Conservation (phyloP, 2,888 invertebrate species). For the Ellobium chinense region DNA sequence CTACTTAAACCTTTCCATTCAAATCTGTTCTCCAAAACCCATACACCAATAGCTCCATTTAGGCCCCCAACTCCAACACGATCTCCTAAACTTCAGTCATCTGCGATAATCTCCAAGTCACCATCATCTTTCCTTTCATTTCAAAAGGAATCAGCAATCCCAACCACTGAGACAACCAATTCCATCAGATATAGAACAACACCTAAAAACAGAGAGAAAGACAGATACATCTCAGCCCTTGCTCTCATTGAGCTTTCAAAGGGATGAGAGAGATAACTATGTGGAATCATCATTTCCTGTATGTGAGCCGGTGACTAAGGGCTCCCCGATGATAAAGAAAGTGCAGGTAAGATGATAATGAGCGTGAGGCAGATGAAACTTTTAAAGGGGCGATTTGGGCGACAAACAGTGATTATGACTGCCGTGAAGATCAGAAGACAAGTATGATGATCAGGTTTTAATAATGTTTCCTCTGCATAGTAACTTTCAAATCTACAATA, state of each 20-base stretch:
- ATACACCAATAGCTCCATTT: neutral
- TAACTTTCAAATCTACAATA: no score
- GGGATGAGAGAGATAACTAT: constrained; percentile 61
- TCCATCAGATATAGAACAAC: constrained; percentile 33
- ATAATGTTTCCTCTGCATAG: no score
- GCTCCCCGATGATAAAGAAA: no score
- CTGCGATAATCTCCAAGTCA: neutral
- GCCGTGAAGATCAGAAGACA: no score
- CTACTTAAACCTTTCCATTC: neutral
- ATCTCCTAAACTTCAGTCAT: neutral
- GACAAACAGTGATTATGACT: no score
- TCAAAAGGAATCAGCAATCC: neutral
- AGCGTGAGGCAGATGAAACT: no score
- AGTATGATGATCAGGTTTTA: no score
- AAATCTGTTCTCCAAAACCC: neutral
- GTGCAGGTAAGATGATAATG: no score
- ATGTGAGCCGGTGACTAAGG: no score
- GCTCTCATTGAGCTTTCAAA: constrained; percentile 71
- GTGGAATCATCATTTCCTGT: no score
- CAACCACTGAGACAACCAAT: constrained; percentile 1
- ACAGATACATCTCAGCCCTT: constrained; percentile 72
- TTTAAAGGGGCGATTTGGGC: no score
- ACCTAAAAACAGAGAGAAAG: constrained; percentile 50
- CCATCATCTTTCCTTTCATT: neutral
- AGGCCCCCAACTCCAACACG: neutral